Evolutionary conservation across 2,797 vertebrate genomes (phyloP), one percentile per base, ranked within the genome.

Genomic region (Chelmon rostratus): DNA sequence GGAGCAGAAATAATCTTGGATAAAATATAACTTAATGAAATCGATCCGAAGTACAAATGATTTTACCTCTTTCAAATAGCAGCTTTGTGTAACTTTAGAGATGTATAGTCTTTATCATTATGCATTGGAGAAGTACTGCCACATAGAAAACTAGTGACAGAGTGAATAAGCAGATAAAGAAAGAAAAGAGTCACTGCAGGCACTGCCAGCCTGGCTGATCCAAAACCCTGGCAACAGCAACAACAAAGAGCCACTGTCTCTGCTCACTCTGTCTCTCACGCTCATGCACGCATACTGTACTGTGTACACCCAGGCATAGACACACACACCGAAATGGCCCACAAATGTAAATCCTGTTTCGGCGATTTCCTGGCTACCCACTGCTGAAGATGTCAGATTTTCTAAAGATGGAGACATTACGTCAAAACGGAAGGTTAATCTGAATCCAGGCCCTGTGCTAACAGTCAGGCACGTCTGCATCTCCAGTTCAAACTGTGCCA

Each of bases 221-320:
- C 82, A 74, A 70, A 86, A 75, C 66, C 78, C 78, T 82, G 86
- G 89, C 89, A 88, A 83, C 76, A 5, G 58, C 72, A 89, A 91
- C 91, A 90, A 93, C 91, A 93, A 93, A 91, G 91, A 85, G 79
- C 82, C 76, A 86, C 79, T 92, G 90, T 92, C 71, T 78, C 19
- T 37, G 44, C 74, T 82, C 76, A 2, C 68, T 71, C 79, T 28
- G 57, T 44, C 81, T 49, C 76, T 49, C 71, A 46, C 73, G 72
- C 76, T 63, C 46, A 81, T 31, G 54, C 79, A 58, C n/a, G 33
- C 62, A 78, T 35, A 72, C 78, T 68, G 77, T 21, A 71, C 69
- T 54, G 76, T 47, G 66, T 11, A 64, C 56, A 76, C 67, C 50
- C 21, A 0, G 44, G 44, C 49, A 9, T 33, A 18, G 49, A 46